These are phyloP conservation scores for Oscheius onirici DNA, from an alignment of 2,888 invertebrate species.

Conservation along the genomic window DNA sequence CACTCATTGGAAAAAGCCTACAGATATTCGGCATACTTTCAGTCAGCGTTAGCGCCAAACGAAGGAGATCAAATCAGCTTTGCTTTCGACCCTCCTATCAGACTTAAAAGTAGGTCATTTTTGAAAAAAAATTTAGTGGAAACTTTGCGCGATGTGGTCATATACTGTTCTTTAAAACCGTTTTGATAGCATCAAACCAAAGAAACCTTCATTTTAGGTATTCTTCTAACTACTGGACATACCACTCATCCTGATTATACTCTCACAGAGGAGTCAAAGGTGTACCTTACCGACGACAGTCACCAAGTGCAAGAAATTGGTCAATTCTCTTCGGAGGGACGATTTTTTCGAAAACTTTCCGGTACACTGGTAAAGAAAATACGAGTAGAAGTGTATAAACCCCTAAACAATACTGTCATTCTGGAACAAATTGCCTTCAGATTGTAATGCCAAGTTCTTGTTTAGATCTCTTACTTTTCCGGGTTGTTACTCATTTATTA, in stretches of 20 bases:
- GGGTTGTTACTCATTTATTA: neutral
- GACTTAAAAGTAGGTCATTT: slow-evolving; percentile 5
- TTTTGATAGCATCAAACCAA: too few species aligned
- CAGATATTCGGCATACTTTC: neutral
- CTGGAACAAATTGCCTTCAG: slow-evolving; percentile 15
- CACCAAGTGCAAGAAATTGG: slow-evolving; percentile 7
- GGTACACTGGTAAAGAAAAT: neutral
- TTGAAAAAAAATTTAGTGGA: too few species aligned
- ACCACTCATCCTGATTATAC: neutral
- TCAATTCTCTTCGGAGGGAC: neutral
- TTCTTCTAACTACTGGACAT: neutral
- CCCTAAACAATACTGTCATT: slow-evolving; percentile 1
- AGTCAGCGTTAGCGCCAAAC: neutral
- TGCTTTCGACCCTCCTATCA: neutral
- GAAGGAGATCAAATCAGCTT: slow-evolving; percentile 6
- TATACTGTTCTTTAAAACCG: too few species aligned
- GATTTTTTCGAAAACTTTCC: neutral
- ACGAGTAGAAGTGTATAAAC: neutral
- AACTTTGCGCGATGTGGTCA: too few species aligned
- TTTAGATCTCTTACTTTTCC: neutral
- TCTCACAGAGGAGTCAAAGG: neutral
- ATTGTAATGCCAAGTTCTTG: neutral
- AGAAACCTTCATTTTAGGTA: neutral
- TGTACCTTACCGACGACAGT: neutral
- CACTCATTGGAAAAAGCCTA: slow-evolving; percentile 1